Evolutionary conservation across 2,888 invertebrate species (phyloP).

Genomic region (Glyphotaelius pellucidus): DNA sequence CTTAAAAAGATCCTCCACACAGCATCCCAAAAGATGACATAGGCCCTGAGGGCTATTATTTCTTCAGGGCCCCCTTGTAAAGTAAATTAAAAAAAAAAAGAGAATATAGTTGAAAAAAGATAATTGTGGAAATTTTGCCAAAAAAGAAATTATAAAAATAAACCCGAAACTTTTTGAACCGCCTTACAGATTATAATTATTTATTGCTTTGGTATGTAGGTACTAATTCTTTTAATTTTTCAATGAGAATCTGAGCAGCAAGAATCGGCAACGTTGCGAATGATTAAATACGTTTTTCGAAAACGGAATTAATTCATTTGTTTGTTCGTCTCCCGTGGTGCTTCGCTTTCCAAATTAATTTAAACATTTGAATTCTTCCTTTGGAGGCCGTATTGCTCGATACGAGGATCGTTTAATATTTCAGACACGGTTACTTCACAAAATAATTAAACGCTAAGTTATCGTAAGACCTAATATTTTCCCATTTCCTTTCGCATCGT

Average conservation of each 20-base stretch:
- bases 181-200: background rate
- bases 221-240: background rate
- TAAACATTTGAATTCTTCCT: constrained; percentile 50
- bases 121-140: background rate
- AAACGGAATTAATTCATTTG: constrained; percentile 57
- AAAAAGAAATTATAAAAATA: background rate
- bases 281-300: constrained; percentile 61
- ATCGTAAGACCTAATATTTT: constrained; percentile 55
- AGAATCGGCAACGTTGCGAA: constrained; percentile 43
- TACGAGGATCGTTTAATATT: constrained; percentile 56
- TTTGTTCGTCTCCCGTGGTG: constrained; percentile 52
- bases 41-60: no score
- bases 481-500: background rate
- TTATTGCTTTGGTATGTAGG: background rate
- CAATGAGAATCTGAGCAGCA: background rate
- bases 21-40: no score
- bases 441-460: constrained; percentile 60
- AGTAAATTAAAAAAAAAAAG: no score
- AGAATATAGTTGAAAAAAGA: background rate
- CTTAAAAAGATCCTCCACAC: no score
- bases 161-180: background rate
- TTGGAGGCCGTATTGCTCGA: constrained; percentile 41
- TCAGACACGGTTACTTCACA: constrained; percentile 53
- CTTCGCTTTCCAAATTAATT: constrained; percentile 56
- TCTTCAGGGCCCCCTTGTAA: no score